Base-by-base conservation (phyloP, 2,888 invertebrate species). In the Campoplex nolae region DNA sequence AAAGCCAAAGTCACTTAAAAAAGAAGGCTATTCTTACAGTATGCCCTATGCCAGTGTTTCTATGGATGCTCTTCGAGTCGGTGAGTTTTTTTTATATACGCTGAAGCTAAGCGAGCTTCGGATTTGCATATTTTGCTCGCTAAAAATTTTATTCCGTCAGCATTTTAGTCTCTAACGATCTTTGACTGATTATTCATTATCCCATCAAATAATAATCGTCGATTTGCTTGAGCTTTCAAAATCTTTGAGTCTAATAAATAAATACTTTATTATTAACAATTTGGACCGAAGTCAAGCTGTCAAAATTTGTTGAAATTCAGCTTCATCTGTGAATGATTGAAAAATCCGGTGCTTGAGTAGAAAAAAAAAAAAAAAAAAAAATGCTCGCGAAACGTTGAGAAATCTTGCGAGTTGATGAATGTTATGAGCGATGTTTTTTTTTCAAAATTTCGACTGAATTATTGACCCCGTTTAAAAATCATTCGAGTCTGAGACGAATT, bases 1-100 rank as follows among this genome's bases (percentile, higher is more conserved):
- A 95, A 98, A 98, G 95, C 98, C 98, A 74, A 98, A 98, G 95
- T 97, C 98, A 56, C 94, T 98, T 89, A 96, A 98, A 93, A 98
- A 98, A 94, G 98, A 98, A 94, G 98, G 98, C 23, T 98, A 98
- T 94, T 98, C 98, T 0, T 98, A 98, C 95, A 97, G 98, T 88
- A 97, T 98, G 95, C 98, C 98, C 38, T 98, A 98, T 94, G 98
- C 98, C 23, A 98, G 98, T 89, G 98, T 98, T 89, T 98, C 98
- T 54, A 98, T 98, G 96, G 98, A 98, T 92, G 98, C 98, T 42
- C 95, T 98, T 87, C 95, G 98, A 95, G 98, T 98, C 93, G 98
- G 98, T 98, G 92, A 96, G 97, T 95, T 18, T 62, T 23, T 23
- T 23, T 23, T 23, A 23, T 23, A 13, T 42, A 67, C 35, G 56